Evolutionary conservation across 2,888 invertebrate genomes (phyloP), one percentile per base, ranked within the genome.

Genomic region (Cantharis lateralis): DNA sequence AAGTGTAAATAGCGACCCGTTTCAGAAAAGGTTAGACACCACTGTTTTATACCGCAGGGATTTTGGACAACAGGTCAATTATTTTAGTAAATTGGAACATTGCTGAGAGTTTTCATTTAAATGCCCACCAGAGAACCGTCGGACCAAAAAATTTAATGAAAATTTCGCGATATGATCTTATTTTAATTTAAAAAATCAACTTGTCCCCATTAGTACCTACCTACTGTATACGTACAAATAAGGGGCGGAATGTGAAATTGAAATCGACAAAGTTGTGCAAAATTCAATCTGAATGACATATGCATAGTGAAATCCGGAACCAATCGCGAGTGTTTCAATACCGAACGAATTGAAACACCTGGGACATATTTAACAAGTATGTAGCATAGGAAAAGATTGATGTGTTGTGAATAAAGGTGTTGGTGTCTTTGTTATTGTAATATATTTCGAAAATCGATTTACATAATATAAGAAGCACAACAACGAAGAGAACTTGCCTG

Each of bases 41-140:
- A 48, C 48, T 48, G 79, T 70, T 75, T 78, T 74, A 68, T 73
- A 69, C 78, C 68, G 69, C 68, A 71, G 71, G 75, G 78, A 71
- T 76, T 79, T 78, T 72, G 78, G 78, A 79, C 79, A 79, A 79
- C 78, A 78, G 77, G 76, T 69, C 76, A 72, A 79, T 79, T 79
- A 78, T 79, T 79, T 79, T 77, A 78, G 72, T 75, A 72, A 72
- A 71, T 69, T 75, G 75, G 72, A 78, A 74, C 74, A 75, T 72
- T 72, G 77, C 75, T 64, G 77, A 78, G 75, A 78, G 77, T 75
- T 75, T 68, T 75, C 74, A 78, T 74, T 72, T 74, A 78, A 78
- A 75, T 75, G 77, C 69, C 63, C 77, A 66, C 71, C 26, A 48
- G 75, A 71, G 75, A 75, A 72, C 72, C 70, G 74, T 75, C 66